Conservation (phyloP, 37 sponge, comb jelly and placozoan genomes). For the Ephydatia muelleri region DNA sequence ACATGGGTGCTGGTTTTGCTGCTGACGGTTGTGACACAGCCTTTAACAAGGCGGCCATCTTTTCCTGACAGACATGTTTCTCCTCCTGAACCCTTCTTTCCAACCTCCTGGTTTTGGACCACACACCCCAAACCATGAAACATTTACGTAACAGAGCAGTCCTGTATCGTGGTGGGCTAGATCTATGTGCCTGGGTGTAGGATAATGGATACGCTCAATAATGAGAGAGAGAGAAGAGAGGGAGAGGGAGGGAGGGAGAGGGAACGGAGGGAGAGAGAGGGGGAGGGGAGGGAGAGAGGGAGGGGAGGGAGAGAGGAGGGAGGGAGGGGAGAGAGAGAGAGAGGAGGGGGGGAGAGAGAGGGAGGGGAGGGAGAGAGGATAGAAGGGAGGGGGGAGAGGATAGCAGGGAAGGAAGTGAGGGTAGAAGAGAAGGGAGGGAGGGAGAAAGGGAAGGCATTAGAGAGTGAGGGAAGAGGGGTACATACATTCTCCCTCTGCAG, state of each 20-base stretch:
- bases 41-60: constrained; percentile 32
- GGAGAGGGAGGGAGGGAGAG: too few relatives aligned
- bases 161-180: constrained; percentile 9
- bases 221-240: too few relatives aligned
- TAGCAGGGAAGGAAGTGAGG: neutral
- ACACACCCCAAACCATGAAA: constrained; percentile 11
- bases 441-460: neutral
- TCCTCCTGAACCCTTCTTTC: neutral
- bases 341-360: neutral
- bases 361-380: neutral
- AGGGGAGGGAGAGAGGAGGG: neutral
- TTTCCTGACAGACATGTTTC: neutral
- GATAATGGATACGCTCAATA: too few relatives aligned
- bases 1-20: neutral
- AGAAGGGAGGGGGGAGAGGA: neutral
- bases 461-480: too few relatives aligned
- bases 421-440: neutral
- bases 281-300: too few relatives aligned
- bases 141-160: neutral
- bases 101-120: neutral
- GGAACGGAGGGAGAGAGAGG: too few relatives aligned
- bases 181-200: constrained; percentile 12
- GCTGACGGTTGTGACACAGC: neutral
- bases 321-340: neutral
- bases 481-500: constrained; percentile 29